Conservation (phyloP, 2,888 invertebrate genomes). For the Xanthorhoe designata region DNA sequence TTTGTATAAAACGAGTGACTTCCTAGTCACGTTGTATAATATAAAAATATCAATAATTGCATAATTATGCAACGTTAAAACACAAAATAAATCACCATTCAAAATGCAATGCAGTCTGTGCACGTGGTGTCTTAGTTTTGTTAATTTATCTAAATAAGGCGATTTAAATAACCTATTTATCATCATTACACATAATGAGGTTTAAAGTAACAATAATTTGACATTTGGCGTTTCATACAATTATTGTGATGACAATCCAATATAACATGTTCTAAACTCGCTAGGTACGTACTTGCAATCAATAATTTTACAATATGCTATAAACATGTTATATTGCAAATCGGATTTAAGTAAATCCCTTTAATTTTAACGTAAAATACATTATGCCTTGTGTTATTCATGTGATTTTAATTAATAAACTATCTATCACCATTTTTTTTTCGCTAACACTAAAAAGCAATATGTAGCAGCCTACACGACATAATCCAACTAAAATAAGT, state of each 20-base stretch:
- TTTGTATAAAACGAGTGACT: constrained; percentile 41
- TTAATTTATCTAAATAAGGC: constrained; percentile 70
- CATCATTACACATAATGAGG: constrained; percentile 75
- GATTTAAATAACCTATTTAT: constrained; percentile 68
- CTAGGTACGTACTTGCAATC: constrained; percentile 18
- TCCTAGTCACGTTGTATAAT: constrained; percentile 34
- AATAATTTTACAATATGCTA: constrained; percentile 16
- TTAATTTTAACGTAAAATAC: constrained; percentile 55
- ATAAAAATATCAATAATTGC: constrained; percentile 62
- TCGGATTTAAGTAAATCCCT: constrained; percentile 35
- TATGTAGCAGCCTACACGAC: constrained; percentile 69
- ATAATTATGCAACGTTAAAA: constrained; percentile 58
- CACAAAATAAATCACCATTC: constrained; percentile 66
- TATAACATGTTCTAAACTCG: constrained; percentile 28
- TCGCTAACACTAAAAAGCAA: constrained; percentile 71
- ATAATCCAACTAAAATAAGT: constrained; percentile 55
- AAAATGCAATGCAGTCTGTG: constrained; percentile 82
- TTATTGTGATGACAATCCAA: constrained; percentile 61
- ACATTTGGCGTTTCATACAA: constrained; percentile 75
- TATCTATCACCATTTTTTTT: constrained; percentile 66
- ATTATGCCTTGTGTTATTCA: constrained; percentile 77
- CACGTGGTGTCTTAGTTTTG: constrained; percentile 72
- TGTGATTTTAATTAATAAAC: constrained; percentile 60
- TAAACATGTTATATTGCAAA: constrained; percentile 33
- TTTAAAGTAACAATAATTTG: constrained; percentile 63